A percentile compares a stretch with the other conserved stretches of the same genome.
Evolutionary conservation across 1,140 invertebrate species (phyloP).

Genomic region (Zaprionus lachaisei): DNA sequence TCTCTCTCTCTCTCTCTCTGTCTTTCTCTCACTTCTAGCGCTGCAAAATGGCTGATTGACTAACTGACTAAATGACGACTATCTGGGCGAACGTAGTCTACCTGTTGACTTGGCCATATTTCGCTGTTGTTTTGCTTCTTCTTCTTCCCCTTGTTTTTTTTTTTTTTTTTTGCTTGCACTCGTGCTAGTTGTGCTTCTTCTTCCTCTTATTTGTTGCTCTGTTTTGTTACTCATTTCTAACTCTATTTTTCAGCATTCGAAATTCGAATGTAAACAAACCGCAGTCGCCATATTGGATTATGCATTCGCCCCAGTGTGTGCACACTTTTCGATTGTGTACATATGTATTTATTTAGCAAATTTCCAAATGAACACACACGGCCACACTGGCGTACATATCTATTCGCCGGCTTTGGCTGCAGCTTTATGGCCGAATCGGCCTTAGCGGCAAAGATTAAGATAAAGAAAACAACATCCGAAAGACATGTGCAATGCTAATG

Average conservation of each 20-base stretch:
- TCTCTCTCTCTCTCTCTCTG: background rate
- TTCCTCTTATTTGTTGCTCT: background rate
- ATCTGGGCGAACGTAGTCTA: slow-evolving; percentile 43
- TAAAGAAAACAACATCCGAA: slow-evolving; percentile 35
- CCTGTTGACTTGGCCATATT: slow-evolving; percentile 47
- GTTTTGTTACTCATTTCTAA: slow-evolving; percentile 22
- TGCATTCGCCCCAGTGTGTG: slow-evolving; percentile 30
- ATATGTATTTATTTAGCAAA: slow-evolving; percentile 35
- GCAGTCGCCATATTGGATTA: slow-evolving; percentile 37
- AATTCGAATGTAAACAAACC: slow-evolving; percentile 41
- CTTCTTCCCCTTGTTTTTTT: slow-evolving; percentile 1
- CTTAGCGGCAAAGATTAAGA: slow-evolving; percentile 42
- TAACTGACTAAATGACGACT: slow-evolving; percentile 34
- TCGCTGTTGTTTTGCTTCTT: slow-evolving; percentile 26
- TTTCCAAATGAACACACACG: slow-evolving; percentile 25
- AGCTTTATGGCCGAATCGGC: slow-evolving; percentile 30
- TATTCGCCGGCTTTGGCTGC: slow-evolving; percentile 30
- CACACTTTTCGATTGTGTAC: slow-evolving; percentile 17
- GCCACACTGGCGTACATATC: background rate
- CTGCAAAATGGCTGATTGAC: slow-evolving; percentile 47
- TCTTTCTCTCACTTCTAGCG: slow-evolving; percentile 22
- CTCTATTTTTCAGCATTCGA: slow-evolving; percentile 39
- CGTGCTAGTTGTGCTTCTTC: background rate
- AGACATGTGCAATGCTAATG: slow-evolving; percentile 40
- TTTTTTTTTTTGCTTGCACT: slow-evolving; percentile 24